Evolutionary conservation across 2,797 vertebrate genomes (phyloP).

Genomic region (Cossypha polioptera): DNA sequence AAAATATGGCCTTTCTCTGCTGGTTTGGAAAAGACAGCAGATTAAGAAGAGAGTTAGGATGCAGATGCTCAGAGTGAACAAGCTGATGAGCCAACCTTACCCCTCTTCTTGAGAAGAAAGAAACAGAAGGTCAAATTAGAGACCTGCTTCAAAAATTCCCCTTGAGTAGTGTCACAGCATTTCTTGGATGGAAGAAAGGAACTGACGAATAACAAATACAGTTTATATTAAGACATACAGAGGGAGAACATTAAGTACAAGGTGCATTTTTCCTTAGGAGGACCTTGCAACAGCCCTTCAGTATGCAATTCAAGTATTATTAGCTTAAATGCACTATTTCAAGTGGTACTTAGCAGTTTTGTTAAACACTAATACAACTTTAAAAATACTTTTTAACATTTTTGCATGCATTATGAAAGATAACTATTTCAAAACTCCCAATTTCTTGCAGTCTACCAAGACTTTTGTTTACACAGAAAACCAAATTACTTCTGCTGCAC

Average conservation of each 20-base stretch:
- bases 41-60: not conserved
- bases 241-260: not conserved
- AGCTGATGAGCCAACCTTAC: not conserved
- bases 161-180: not conserved
- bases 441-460: not conserved
- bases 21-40: not conserved
- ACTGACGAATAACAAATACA: not conserved
- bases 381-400: not conserved
- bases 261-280: not conserved
- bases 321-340: not conserved
- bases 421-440: not conserved
- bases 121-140: not conserved
- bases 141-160: not conserved
- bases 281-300: not conserved
- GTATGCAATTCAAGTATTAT: not conserved
- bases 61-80: not conserved
- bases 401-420: not conserved
- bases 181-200: not conserved
- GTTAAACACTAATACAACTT: not conserved
- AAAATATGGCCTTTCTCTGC: not conserved
- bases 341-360: not conserved
- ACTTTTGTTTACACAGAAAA: not conserved
- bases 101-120: not conserved
- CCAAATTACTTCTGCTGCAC: not conserved
- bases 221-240: not conserved